Evolutionary conservation across 2,888 invertebrate species (phyloP), one percentile per base, ranked within the genome.

Genomic region (Ormyrus labotus): DNA sequence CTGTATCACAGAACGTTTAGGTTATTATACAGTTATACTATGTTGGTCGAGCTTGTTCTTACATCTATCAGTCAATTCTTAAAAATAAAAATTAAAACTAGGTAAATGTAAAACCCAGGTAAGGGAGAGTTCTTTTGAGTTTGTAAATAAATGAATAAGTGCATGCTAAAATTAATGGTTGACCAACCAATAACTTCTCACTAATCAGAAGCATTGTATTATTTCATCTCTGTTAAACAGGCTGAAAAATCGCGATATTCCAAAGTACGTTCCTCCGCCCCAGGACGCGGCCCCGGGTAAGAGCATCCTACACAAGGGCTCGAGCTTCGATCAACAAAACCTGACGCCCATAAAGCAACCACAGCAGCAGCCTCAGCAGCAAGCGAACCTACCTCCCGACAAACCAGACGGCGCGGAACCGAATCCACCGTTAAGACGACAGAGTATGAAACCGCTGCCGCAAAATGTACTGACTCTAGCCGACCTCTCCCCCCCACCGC

Each of bases 211-310:
- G 34, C 34, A 34, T 34, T 34, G 34, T 34, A 34, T 34, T 34
- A 34, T 34, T 34, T 47, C 47, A 11, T 47, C 47, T 68, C 58
- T 51, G 60, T 19, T n/a, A 45, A 2, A n/a, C 60, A 82, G 84
- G 79, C 76, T 88, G 72, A 94, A 91, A 91, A 94, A 92, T 91
- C 94, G 93, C 91, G 94, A 91, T 83, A 94, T 94, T 91, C 93
- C 95, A 85, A 95, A 94, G 86, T 93, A 94, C 90, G 94, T 93
- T 91, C 94, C 94, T 89, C 93, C 94, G 85, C 93, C 92, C 83
- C 91, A 92, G 86, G 93, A 93, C 86, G 89, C 91, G 74, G 90
- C 92, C 82, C 92, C 92, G 58, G 91, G 91, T 83, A 92, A 92
- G 87, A 92, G 92, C 11, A 91, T 91, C 57, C 84, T 91, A 6